phyloP scores from a whole-genome alignment of 2,888 invertebrate species.

The Drosophila gaucha region DNA sequence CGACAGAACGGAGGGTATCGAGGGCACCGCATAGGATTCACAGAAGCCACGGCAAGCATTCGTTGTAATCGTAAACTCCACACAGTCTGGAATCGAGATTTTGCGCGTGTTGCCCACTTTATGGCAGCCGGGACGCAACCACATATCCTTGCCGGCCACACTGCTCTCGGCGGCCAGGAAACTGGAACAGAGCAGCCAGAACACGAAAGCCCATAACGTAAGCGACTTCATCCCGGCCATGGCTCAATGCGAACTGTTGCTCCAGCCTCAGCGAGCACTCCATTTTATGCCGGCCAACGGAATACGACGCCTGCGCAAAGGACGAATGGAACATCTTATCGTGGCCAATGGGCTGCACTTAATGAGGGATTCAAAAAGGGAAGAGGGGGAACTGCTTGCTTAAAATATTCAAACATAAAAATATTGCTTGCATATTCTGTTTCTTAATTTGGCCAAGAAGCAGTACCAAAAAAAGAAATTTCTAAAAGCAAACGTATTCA shows the following conservation, averaged over 20 bases:
- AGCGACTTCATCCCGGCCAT: slow-evolving; percentile 47
- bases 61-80: slow-evolving; percentile 93
- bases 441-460: slow-evolving; percentile 23
- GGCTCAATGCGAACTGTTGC: slow-evolving; percentile 25
- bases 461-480: background rate
- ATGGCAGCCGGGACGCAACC: slow-evolving; percentile 92
- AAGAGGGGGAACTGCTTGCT: background rate
- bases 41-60: slow-evolving; percentile 95
- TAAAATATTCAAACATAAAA: slow-evolving; percentile 38
- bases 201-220: slow-evolving; percentile 33
- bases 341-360: slow-evolving; percentile 36
- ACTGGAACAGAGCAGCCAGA: slow-evolving; percentile 53
- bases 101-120: slow-evolving; percentile 92
- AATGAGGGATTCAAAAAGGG: slow-evolving; percentile 5
- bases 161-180: slow-evolving; percentile 31
- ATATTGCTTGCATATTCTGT: slow-evolving; percentile 17
- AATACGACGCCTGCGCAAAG: slow-evolving; percentile 46
- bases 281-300: slow-evolving; percentile 34
- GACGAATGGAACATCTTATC: background rate
- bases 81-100: slow-evolving; percentile 93
- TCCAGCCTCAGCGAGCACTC: background rate
- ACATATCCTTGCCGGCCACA: slow-evolving; percentile 85
- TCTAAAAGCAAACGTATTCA: background rate
- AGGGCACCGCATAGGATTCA: slow-evolving; percentile 94
- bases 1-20: slow-evolving; percentile 84